A percentile compares a stretch with the other conserved stretches of the same genome.
phyloP scores from a whole-genome alignment of 2,888 invertebrate species.

The Sesia apiformis region DNA sequence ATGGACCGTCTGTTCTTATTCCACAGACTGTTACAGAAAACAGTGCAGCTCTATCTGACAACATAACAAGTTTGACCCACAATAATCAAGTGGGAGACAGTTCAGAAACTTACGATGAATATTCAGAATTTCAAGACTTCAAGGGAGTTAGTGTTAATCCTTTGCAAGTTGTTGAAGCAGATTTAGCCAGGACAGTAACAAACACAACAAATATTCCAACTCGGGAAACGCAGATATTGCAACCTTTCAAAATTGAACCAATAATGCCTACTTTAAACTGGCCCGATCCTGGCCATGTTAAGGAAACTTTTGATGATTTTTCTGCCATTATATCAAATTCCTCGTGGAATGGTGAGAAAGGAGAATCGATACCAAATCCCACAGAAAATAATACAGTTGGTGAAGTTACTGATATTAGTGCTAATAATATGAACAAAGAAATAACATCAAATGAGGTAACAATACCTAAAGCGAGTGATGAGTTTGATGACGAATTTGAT shows the following conservation, averaged over 20 bases:
- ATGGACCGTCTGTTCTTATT: conserved; percentile 33
- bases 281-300: conserved; percentile 68
- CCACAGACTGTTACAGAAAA: conserved; percentile 27
- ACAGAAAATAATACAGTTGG: not conserved
- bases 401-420: conserved; percentile 2
- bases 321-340: conserved; percentile 51
- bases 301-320: conserved; percentile 59
- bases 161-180: conserved; percentile 1
- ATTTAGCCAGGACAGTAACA: not conserved
- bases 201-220: not conserved
- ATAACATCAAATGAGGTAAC: not conserved
- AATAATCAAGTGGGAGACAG: conserved; percentile 18
- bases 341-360: conserved; percentile 25
- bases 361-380: conserved; percentile 4
- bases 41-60: not conserved
- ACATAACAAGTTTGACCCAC: not conserved
- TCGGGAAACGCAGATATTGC: conserved; percentile 46
- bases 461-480: conserved; percentile 11
- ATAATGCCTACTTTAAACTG: conserved; percentile 61
- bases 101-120: conserved; percentile 37
- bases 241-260: conserved; percentile 59
- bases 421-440: conserved; percentile 2
- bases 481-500: conserved; percentile 56
- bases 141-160: conserved; percentile 23
- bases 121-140: conserved; percentile 65